Evolutionary conservation across 2,888 invertebrate genomes (phyloP).

Genomic region (Campaea margaritaria): DNA sequence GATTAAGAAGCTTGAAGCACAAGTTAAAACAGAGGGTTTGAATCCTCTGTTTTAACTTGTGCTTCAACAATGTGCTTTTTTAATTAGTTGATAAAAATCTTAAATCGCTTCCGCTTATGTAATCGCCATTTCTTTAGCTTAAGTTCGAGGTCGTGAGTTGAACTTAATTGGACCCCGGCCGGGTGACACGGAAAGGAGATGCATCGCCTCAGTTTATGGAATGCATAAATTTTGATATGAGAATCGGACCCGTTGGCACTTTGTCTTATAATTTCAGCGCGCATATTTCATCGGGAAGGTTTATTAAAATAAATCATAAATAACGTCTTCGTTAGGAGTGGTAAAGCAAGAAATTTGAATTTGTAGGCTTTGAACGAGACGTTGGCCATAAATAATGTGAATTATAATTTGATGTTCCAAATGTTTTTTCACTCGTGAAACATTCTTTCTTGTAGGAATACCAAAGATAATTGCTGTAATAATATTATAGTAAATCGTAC

Average conservation of each 20-base stretch:
- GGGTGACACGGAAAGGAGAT: conserved; percentile 83
- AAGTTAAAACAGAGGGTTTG: background rate
- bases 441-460: too few relatives aligned
- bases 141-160: conserved; percentile 78
- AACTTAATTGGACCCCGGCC: conserved; percentile 82
- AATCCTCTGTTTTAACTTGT: too few relatives aligned
- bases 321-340: conserved; percentile 18
- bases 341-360: background rate
- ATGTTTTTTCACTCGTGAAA: too few relatives aligned
- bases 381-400: conserved; percentile 8
- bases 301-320: conserved; percentile 48
- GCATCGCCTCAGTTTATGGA: conserved; percentile 77
- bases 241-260: conserved; percentile 69
- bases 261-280: conserved; percentile 64
- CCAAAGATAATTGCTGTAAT: background rate
- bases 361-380: background rate
- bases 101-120: background rate
- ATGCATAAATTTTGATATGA: conserved; percentile 78
- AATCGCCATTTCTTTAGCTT: conserved; percentile 56
- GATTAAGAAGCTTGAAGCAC: too few relatives aligned
- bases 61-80: background rate
- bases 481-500: background rate
- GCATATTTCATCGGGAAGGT: conserved; percentile 46
- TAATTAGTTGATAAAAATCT: background rate
- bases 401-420: background rate